Conservation (phyloP, 2,888 invertebrate species). For the Cistogaster globosa region DNA sequence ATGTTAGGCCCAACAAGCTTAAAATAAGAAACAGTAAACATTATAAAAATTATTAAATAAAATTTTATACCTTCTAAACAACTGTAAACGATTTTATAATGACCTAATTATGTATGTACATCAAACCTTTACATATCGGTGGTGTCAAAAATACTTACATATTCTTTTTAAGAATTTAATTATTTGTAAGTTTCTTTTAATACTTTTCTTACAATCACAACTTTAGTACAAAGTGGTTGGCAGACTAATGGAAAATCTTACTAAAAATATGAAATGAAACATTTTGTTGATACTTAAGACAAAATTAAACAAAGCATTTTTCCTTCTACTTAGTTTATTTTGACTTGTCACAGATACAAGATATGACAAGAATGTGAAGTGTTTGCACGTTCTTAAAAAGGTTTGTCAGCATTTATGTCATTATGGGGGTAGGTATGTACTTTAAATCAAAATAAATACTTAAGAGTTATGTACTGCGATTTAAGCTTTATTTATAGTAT, state of each 20-base stretch:
- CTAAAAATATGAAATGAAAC: too few species aligned
- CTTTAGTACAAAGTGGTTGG: too few species aligned
- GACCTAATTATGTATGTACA: conserved; percentile 65
- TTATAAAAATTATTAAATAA: too few species aligned
- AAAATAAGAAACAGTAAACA: too few species aligned
- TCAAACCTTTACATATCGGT: conserved; percentile 49
- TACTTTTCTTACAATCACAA: too few species aligned
- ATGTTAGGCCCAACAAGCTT: too few species aligned
- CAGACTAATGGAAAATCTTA: too few species aligned
- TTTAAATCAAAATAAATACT: too few species aligned
- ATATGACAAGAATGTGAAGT: not conserved
- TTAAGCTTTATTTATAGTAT: too few species aligned
- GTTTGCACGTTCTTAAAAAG: not conserved
- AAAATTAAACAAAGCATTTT: conserved; percentile 1
- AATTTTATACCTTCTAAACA: conserved; percentile 13
- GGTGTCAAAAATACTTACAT: conserved; percentile 53
- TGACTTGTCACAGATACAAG: conserved; percentile 14
- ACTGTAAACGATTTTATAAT: conserved; percentile 40
- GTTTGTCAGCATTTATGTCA: too few species aligned
- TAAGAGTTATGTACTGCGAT: too few species aligned
- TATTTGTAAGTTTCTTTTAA: conserved; percentile 54
- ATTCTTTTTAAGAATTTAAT: conserved; percentile 63
- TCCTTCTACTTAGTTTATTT: conserved; percentile 6
- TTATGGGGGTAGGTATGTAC: too few species aligned
- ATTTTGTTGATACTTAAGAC: conserved; percentile 26